These are phyloP conservation scores for Myrmecophaga tridactyla DNA, from an alignment of 2,113 vertebrate species.

Conservation along the genomic window DNA sequence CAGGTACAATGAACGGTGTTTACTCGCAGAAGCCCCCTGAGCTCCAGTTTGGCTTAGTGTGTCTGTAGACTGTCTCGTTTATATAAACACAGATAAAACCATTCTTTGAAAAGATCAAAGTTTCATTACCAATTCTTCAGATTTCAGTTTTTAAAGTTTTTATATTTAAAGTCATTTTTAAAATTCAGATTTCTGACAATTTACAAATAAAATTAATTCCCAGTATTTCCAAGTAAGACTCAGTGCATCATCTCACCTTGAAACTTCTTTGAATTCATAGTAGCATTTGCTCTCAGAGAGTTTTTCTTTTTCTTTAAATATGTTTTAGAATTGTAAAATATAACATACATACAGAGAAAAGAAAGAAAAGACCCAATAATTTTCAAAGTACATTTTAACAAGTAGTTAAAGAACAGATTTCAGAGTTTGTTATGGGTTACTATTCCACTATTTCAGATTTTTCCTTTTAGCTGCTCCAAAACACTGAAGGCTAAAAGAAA, in stretches of 20 bases:
- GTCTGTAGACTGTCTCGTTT: background rate
- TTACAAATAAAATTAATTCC: background rate
- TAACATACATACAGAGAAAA: too few species aligned
- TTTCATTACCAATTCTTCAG: background rate
- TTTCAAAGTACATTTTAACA: too few species aligned
- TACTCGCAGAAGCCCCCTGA: background rate
- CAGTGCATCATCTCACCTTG: background rate
- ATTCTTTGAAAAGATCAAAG: conserved; percentile 47
- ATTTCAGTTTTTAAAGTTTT: background rate
- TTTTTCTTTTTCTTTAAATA: too few species aligned
- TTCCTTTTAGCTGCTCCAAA: too few species aligned
- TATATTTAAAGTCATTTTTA: background rate
- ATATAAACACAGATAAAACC: conserved; percentile 32
- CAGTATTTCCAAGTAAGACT: background rate
- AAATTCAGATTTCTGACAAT: background rate
- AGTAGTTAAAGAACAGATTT: too few species aligned
- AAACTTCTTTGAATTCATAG: background rate
- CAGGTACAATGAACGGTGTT: background rate
- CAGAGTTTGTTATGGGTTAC: too few species aligned
- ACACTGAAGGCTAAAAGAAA: too few species aligned
- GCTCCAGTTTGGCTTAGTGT: background rate
- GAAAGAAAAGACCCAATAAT: too few species aligned
- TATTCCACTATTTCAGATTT: too few species aligned
- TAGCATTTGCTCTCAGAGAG: background rate
- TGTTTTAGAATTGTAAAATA: too few species aligned